Base-by-base conservation (phyloP, 2,113 vertebrate species). In the Bos javanicus region DNA sequence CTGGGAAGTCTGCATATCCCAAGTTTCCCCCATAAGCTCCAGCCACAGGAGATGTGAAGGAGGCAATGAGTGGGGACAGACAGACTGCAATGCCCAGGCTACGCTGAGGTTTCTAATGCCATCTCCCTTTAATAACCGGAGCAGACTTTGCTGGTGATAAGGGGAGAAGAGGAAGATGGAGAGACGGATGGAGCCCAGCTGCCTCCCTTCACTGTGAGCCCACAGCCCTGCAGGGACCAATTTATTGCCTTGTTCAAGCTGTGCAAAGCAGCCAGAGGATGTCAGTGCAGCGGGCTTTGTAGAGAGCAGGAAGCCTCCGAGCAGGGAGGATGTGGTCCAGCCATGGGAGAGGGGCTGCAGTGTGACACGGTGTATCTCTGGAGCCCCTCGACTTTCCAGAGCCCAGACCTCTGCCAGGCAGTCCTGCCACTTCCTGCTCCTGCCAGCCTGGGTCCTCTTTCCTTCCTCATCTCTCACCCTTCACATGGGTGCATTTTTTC, bases 231-330 rank as follows among this genome's bases (percentile, higher is more conserved):
- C 89, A 78, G 97, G 97, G 98, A 99, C 98, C 97, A 98, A 98
- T 98, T 98, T 98, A 96, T 96, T 98, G 98, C 98, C 98, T 98
- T 97, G 97, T 98, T 98, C 97, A 97, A 88, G 93, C 81, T 80
- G 90, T 94, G 96, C 97, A 97, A 97, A 98, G 98, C 95, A 84
- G 93, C 4, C 39, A 60, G 95, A 74, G 98, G 98, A 98, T 92
- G 97, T 98, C 98, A 97, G 94, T 90, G 95, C 93, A 91, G 60
- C 87, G 82, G 94, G 96, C 16, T 54, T 92, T 98, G 98, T 95
- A 89, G 97, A 97, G 67, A 95, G 92, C 97, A 89, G 78, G 97
- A 95, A 97, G 98, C 96, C 90, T 25, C 80, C 28, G 86, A 93
- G 97, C 93, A 97, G 85, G 91, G 84, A 94, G 93, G 90, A 97